phyloP scores from a whole-genome alignment of 1,140 invertebrate species.

The Teleogryllus occipitalis region DNA sequence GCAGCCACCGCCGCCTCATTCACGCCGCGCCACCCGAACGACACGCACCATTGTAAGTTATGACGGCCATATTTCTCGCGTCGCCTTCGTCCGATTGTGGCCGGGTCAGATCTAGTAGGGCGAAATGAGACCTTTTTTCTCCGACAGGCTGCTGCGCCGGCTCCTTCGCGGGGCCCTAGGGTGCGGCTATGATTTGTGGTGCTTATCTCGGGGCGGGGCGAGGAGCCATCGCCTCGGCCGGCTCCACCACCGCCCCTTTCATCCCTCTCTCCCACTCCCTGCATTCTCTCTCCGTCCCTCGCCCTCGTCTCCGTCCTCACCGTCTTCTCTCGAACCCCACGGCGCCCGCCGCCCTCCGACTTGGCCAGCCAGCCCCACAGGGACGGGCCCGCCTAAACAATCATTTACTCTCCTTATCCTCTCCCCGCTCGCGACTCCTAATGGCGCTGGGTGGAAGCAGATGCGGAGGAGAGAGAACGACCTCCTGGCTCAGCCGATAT shows the following conservation, averaged over 20 bases:
- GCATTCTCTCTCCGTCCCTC: not conserved
- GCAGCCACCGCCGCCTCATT: not conserved
- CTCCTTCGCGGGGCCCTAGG: not conserved
- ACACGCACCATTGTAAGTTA: constrained; percentile 1
- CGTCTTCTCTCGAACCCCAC: not conserved
- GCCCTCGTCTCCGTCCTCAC: not conserved
- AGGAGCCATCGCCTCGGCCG: not conserved
- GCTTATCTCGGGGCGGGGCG: not conserved
- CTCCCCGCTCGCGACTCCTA: too few relatives aligned
- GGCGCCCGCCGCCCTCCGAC: too few relatives aligned
- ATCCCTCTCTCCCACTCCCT: not conserved
- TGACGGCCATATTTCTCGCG: not conserved
- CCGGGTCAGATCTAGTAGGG: not conserved
- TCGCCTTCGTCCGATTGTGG: not conserved
- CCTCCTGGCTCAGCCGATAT: too few relatives aligned
- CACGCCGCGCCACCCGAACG: not conserved
- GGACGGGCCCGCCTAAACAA: too few relatives aligned
- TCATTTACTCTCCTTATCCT: too few relatives aligned
- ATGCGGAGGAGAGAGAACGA: too few relatives aligned
- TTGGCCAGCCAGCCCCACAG: too few relatives aligned
- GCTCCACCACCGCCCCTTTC: not conserved
- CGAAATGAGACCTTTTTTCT: not conserved
- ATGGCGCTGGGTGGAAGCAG: too few relatives aligned
- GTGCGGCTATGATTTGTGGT: not conserved
- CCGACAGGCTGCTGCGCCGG: not conserved